Percentiles rank a stretch among this genome's conserved stretches.
Conservation (phyloP, 1,140 invertebrate species). For the Trachelipus rathkii region DNA sequence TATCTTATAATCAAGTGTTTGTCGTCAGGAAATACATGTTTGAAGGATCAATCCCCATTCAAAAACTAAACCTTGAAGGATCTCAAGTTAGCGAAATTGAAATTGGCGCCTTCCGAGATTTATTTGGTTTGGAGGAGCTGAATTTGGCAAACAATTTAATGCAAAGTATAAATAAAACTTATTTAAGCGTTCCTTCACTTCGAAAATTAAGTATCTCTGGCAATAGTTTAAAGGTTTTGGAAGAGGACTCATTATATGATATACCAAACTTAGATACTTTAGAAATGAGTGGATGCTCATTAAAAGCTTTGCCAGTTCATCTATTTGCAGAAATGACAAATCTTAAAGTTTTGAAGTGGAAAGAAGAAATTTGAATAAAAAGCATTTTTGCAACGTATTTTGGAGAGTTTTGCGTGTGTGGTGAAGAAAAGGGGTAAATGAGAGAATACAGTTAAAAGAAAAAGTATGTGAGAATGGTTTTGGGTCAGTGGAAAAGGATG, state of each 20-base stretch:
- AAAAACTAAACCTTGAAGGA: conserved; percentile 59
- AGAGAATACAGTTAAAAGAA: too few species aligned
- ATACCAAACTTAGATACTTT: conserved; percentile 69
- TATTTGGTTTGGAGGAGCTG: conserved; percentile 64
- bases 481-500: too few species aligned
- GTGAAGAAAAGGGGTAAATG: too few species aligned
- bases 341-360: conserved; percentile 73
- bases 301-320: conserved; percentile 66
- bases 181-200: conserved; percentile 60
- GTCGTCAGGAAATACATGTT: conserved; percentile 54
- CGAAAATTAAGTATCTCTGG: conserved; percentile 62
- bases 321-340: conserved; percentile 49
- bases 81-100: conserved; percentile 61
- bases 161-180: conserved; percentile 70
- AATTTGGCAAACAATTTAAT: conserved; percentile 71
- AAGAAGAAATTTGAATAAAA: too few species aligned
- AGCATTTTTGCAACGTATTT: too few species aligned
- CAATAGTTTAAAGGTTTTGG: conserved; percentile 65
- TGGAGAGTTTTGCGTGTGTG: too few species aligned
- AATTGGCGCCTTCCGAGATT: conserved; percentile 59
- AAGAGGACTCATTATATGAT: conserved; percentile 64
- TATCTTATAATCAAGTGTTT: conserved; percentile 57
- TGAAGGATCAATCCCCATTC: conserved; percentile 58
- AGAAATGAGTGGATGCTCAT: conserved; percentile 72
- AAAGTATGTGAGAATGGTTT: too few species aligned